Base-by-base conservation (phyloP, 2,888 invertebrate genomes). In the Drosophila neutralis region DNA sequence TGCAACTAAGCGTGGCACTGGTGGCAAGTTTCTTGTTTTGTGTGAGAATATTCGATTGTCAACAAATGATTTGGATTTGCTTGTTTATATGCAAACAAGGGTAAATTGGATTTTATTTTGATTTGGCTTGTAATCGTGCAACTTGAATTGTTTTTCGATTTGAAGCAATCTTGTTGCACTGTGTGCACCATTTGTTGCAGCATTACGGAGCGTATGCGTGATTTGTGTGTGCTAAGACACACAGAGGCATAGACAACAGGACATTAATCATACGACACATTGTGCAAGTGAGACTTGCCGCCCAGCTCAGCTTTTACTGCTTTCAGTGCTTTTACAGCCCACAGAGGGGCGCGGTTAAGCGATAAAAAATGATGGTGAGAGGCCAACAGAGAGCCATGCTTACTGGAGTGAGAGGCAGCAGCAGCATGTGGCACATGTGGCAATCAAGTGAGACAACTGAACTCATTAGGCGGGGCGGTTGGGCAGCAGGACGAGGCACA, bases 181-280 rank as follows among this genome's bases (percentile, higher is more conserved):
- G 11, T 42, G 42, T 45, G 45, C 45, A 45, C 7, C 7, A 24
- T 45, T 45, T 45, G 18, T 45, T 45, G 45, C 24, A 24, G 45
- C 24, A 4, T 24, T 24, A 24, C 45, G 45, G 15, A 24, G 45
- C 45, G 15, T 45, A 24, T 45, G 45, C 45, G 24, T 45, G 45
- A 45, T 24, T 45, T 45, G 8, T 45, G 21, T 42, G 10, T 10
- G 2, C 40, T 40, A 58, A 48, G 18, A 18, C 8, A 59, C 15
- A 18, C 18, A 1, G 38, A 27, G 36, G 66, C 38, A 57, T 24
- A 35, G 56, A n/a, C 67, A 65, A 42, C n/a, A 64, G 67, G 68
- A 87, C 89, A 85, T 85, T 85, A 89, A 89, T 85, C 89, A 85
- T 87, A 80, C 75, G 85, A 71, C 87, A 78, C 80, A 72, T 77